Evolutionary conservation across 2,113 vertebrate species (phyloP).

Genomic region (Bucco capensis): DNA sequence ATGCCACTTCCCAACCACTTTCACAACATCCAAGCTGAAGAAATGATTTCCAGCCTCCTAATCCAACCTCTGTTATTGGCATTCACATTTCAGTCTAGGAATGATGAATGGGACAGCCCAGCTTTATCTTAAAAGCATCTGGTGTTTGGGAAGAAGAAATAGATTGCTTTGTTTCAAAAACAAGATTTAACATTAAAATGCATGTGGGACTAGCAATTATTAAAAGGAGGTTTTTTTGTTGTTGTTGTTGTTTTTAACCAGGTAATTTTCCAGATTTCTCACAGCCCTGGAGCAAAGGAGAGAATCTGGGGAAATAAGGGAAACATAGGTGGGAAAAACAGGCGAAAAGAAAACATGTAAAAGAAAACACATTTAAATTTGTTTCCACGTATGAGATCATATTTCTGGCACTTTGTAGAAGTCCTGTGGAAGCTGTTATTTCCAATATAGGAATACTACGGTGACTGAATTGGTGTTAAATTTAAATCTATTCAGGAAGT

Average conservation of each 20-base stretch:
- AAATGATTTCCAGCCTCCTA: slow-evolving; percentile 20
- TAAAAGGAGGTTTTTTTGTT: slow-evolving; percentile 14
- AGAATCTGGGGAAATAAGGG: slow-evolving; percentile 57
- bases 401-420: slow-evolving; percentile 83
- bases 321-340: slow-evolving; percentile 65
- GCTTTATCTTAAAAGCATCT: slow-evolving; percentile 43
- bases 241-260: not conserved
- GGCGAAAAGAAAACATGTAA: slow-evolving; percentile 65
- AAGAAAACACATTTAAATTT: slow-evolving; percentile 77
- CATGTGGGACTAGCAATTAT: slow-evolving; percentile 18
- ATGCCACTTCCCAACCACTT: slow-evolving; percentile 25
- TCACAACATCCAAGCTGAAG: slow-evolving; percentile 9
- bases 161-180: not conserved
- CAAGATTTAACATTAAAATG: not conserved
- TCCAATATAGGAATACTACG: slow-evolving; percentile 74
- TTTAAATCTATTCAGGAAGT: slow-evolving; percentile 84
- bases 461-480: slow-evolving; percentile 77
- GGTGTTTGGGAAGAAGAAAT: slow-evolving; percentile 7
- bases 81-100: not conserved
- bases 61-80: not conserved
- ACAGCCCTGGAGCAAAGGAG: slow-evolving; percentile 19
- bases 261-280: slow-evolving; percentile 33
- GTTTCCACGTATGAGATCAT: slow-evolving; percentile 77
- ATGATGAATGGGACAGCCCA: not conserved
- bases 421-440: slow-evolving; percentile 79